Base-by-base conservation (phyloP, 1,140 invertebrate species). In the Mylabris phalerata region DNA sequence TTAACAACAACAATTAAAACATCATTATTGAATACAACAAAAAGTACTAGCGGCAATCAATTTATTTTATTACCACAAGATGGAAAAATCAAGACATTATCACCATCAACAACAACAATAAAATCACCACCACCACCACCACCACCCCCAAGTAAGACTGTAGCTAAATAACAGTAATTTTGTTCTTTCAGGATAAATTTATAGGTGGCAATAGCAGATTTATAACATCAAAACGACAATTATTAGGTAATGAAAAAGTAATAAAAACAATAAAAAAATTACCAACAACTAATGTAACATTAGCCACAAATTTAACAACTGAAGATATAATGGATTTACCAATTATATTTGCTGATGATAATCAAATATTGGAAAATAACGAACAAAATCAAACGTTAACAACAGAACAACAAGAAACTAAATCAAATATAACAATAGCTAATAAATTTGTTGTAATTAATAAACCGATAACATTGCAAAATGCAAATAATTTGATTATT, bases 321-420 rank as follows among this genome's bases (percentile, higher is more conserved):
- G 75, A 82, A 39, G 84, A 83, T 64, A 85, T 85, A 41, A 73
- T 84, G 48, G 81, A 85, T 60, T 78, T 85, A 63, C 83, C 83
- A 4, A 84, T 85, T 61, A 81, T 84, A 25, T 84, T 84, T 71
- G 83, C 83, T 2, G 83, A 84, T 59, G 82, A 83, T 59, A 82
- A 81, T 48, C 76, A 79, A 38, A 60, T 80, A n/a, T 67, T 72
- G 13, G 67, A 71, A 42, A 4, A n/a, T 11, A 42, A 40, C 39
- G 39, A 40, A 40, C 6, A 40, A 7, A 40, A 42, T 42, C 11
- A 42, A 42, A n/a, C 9, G 1, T n/a, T 11, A 42, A 65, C 55
- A 57, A 62, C 13, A 60, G 58, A n/a, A 71, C 65, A 49, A 56
- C 43, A 50, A 32, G 58, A 41, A 44, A 62, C 25, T 62, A 64